Evolutionary conservation across 2,888 invertebrate genomes (phyloP).

Genomic region (Flexamia atlantica): DNA sequence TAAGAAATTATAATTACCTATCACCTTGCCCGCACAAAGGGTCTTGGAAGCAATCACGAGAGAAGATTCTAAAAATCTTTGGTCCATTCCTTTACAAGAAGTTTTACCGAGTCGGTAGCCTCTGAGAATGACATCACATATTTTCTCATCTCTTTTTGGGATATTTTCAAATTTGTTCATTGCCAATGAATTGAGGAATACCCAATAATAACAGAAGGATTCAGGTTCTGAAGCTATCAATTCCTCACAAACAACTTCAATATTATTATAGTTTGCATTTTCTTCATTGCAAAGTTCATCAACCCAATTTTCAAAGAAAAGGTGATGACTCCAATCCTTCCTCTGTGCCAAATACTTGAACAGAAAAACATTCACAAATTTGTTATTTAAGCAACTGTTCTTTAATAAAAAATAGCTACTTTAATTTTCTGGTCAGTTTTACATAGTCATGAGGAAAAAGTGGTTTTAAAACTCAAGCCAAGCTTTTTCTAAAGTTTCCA

Average conservation of each 20-base stretch:
- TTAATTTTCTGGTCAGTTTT: too few relatives aligned
- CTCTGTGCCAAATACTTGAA: too few relatives aligned
- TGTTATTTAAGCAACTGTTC: too few relatives aligned
- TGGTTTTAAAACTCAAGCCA: too few relatives aligned
- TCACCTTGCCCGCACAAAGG: neutral
- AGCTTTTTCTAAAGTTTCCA: too few relatives aligned
- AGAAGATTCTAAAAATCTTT: neutral
- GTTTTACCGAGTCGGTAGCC: neutral
- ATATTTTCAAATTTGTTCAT: neutral
- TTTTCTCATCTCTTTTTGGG: neutral
- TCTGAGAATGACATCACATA: neutral
- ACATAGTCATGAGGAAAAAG: too few relatives aligned
- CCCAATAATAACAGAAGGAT: neutral
- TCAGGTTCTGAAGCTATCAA: neutral
- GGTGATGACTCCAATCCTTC: neutral
- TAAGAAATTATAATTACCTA: neutral
- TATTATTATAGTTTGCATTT: neutral
- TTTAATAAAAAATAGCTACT: too few relatives aligned
- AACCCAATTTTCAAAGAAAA: neutral
- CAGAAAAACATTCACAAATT: too few relatives aligned
- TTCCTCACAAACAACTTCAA: neutral
- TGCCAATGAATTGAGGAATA: neutral
- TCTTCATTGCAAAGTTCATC: neutral
- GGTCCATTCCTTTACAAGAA: neutral
- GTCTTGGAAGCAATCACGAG: neutral